These are phyloP conservation scores for Tetraneura akinire DNA, from an alignment of 1,140 invertebrate species.

Conservation along the genomic window DNA sequence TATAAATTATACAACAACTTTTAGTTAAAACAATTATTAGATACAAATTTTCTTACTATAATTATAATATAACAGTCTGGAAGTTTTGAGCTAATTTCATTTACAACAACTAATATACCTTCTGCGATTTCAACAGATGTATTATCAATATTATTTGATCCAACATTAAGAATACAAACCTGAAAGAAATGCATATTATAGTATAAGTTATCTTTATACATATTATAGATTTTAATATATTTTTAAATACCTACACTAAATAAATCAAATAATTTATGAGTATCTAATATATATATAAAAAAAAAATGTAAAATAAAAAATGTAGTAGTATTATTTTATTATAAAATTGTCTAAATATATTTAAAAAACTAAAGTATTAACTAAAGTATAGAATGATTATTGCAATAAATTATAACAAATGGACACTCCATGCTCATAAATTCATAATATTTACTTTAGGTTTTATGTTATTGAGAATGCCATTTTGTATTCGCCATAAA, in stretches of 20 bases:
- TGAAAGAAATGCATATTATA: constrained; percentile 57
- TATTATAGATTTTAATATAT: too few species aligned
- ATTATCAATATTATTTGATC: constrained; percentile 83
- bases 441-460: constrained; percentile 72
- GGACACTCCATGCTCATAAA: neutral
- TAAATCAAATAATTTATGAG: too few species aligned
- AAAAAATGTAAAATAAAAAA: constrained; percentile 34
- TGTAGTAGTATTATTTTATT: too few species aligned
- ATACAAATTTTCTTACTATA: constrained; percentile 67
- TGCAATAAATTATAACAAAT: too few species aligned
- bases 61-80: constrained; percentile 78
- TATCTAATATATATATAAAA: too few species aligned
- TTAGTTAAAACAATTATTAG: too few species aligned
- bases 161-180: constrained; percentile 82
- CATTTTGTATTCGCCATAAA: constrained; percentile 84
- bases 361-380: too few species aligned
- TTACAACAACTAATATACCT: constrained; percentile 76
- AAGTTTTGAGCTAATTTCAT: constrained; percentile 72
- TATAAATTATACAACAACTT: too few species aligned
- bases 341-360: too few species aligned
- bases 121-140: constrained; percentile 76
- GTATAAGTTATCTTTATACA: too few species aligned
- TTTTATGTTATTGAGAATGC: constrained; percentile 81
- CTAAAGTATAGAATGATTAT: too few species aligned
- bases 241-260: too few species aligned